Percentiles rank a stretch among this genome's conserved stretches.
Conservation (phyloP, 2,113 vertebrate genomes). For the Chrysochloris asiatica region DNA sequence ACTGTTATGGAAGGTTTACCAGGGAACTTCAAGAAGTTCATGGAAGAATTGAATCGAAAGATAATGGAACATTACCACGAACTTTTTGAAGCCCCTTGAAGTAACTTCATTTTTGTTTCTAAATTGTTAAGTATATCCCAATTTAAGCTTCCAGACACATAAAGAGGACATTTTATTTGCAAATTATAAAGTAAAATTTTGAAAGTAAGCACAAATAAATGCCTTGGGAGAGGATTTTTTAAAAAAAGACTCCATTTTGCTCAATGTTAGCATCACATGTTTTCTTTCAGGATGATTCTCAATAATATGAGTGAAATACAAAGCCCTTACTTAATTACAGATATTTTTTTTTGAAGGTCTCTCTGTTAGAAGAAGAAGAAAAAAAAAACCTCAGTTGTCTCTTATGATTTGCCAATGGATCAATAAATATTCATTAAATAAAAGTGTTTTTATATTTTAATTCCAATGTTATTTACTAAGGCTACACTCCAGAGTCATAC, state of each 20-base stretch:
- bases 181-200: conserved; percentile 46
- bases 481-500: neutral
- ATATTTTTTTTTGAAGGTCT: conserved; percentile 27
- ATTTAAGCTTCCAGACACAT: neutral
- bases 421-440: neutral
- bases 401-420: neutral
- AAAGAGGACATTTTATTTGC: conserved; percentile 29
- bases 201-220: conserved; percentile 27
- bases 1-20: neutral
- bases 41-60: too few species aligned
- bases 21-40: neutral
- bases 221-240: neutral
- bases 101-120: conserved; percentile 7
- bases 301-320: conserved; percentile 20
- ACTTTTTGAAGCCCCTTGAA: neutral
- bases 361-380: neutral
- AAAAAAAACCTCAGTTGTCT: neutral
- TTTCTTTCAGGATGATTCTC: conserved; percentile 27
- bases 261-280: neutral
- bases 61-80: too few species aligned
- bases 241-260: neutral
- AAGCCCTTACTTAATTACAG: neutral
- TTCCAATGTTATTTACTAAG: neutral
- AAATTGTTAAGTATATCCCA: conserved; percentile 3
- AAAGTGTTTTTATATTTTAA: conserved; percentile 45